phyloP scores from a whole-genome alignment of 2,113 vertebrate species.

The Mionectes macconnelli region DNA sequence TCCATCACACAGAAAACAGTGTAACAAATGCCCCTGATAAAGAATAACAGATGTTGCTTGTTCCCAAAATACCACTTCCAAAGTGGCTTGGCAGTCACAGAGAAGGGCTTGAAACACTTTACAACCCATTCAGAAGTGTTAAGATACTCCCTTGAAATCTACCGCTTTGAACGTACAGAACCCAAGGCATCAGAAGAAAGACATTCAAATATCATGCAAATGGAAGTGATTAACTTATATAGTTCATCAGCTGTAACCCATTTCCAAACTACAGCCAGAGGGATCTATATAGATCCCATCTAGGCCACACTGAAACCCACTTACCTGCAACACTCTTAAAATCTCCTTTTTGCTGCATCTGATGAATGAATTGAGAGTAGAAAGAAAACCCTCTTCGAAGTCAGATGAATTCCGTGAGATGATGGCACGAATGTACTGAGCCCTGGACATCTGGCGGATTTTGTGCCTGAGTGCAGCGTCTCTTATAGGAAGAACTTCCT shows the following conservation, averaged over 20 bases:
- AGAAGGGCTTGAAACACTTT: not conserved
- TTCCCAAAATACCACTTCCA: not conserved
- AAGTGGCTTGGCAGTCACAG: not conserved
- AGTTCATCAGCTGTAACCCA: not conserved
- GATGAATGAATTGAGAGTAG: slow-evolving; percentile 94
- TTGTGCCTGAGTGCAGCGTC: slow-evolving; percentile 95
- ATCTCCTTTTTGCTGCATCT: slow-evolving; percentile 97
- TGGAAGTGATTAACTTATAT: not conserved
- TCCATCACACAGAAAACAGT: rapidly evolving
- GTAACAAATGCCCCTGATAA: not conserved
- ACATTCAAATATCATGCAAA: not conserved
- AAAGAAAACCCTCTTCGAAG: slow-evolving; percentile 95
- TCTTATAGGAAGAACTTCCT: slow-evolving; percentile 94
- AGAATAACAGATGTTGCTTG: not conserved
- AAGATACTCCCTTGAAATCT: not conserved
- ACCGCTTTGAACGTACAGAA: not conserved
- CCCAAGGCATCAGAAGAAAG: not conserved
- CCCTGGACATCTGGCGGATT: slow-evolving; percentile 92
- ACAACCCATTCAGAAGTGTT: not conserved
- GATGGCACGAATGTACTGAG: slow-evolving; percentile 96
- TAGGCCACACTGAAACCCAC: not conserved
- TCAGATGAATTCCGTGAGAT: slow-evolving; percentile 90
- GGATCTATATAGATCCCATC: not conserved
- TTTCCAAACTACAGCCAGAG: not conserved
- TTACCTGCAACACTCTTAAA: slow-evolving; percentile 95